Percentiles rank a stretch among this genome's conserved stretches.
Evolutionary conservation across 2,113 vertebrate species (phyloP).

Genomic region (Telmatochromis sp.): DNA sequence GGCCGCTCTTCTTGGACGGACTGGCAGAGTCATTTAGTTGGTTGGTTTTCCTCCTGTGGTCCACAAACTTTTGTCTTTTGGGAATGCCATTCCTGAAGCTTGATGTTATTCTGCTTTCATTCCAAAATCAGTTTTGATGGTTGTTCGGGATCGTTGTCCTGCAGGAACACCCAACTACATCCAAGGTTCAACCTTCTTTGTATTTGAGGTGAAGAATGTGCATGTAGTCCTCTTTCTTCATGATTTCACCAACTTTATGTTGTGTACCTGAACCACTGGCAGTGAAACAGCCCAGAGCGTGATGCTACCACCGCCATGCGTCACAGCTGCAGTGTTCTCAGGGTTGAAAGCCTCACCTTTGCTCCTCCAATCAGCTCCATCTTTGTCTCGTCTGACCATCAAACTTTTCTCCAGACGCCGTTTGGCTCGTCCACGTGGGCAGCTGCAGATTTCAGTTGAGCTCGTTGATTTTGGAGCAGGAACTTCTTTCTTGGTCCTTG

Average conservation of each 20-base stretch:
- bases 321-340: not conserved
- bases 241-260: not conserved
- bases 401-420: fast-evolving
- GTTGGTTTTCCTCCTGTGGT: not conserved
- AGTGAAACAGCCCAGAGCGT: not conserved
- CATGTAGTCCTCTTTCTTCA: not conserved
- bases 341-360: not conserved
- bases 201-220: not conserved
- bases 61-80: fast-evolving
- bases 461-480: not conserved
- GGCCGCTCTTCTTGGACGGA: not conserved
- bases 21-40: not conserved
- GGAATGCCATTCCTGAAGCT: not conserved
- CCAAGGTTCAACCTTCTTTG: not conserved
- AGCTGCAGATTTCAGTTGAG: not conserved
- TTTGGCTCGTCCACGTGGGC: not conserved
- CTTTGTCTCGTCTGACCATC: not conserved
- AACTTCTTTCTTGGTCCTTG: fast-evolving
- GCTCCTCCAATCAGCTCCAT: fast-evolving
- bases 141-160: not conserved
- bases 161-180: not conserved
- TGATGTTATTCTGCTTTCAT: not conserved
- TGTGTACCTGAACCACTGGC: not conserved
- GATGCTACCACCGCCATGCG: not conserved
- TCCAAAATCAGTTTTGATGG: not conserved